Percentiles rank a stretch among this genome's conserved stretches.
phyloP scores from a whole-genome alignment of 2,113 vertebrate species.

The Zapornia atra region DNA sequence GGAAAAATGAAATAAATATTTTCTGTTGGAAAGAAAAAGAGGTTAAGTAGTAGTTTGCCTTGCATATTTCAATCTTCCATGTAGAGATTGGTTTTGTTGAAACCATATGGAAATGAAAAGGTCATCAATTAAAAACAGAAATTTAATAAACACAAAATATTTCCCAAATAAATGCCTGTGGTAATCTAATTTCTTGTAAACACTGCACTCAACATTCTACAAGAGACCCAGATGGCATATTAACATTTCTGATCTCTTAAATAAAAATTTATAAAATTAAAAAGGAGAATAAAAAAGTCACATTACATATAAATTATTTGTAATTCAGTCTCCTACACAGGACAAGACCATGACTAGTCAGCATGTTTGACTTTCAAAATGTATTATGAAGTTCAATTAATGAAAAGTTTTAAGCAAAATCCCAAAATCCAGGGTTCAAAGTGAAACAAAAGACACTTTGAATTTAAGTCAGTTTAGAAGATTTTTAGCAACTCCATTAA shows the following conservation, averaged over 20 bases:
- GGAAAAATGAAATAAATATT: neutral
- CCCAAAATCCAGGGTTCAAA: neutral
- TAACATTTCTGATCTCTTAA: slow-evolving; percentile 59
- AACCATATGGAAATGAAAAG: slow-evolving; percentile 77
- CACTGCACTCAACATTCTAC: slow-evolving; percentile 57
- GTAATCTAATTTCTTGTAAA: slow-evolving; percentile 81
- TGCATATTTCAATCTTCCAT: slow-evolving; percentile 14
- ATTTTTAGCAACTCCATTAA: neutral
- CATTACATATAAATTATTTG: neutral
- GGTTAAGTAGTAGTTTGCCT: slow-evolving; percentile 26
- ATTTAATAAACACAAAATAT: slow-evolving; percentile 80
- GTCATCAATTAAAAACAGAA: slow-evolving; percentile 78
- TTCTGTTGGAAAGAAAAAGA: slow-evolving; percentile 19
- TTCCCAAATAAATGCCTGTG: slow-evolving; percentile 79
- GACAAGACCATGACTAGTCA: slow-evolving; percentile 10
- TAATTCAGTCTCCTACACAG: slow-evolving; percentile 9
- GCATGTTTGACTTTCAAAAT: neutral
- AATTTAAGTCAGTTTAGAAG: neutral
- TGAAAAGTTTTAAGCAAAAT: slow-evolving; percentile 21
- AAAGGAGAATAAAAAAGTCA: neutral
- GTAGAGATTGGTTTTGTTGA: slow-evolving; percentile 62
- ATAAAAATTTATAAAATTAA: slow-evolving; percentile 35
- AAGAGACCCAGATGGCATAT: slow-evolving; percentile 72
- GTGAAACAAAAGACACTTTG: neutral
- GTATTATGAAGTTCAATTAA: neutral